Evolutionary conservation across 2,113 vertebrate species (phyloP).

Genomic region (Oncorhynchus clarkii): DNA sequence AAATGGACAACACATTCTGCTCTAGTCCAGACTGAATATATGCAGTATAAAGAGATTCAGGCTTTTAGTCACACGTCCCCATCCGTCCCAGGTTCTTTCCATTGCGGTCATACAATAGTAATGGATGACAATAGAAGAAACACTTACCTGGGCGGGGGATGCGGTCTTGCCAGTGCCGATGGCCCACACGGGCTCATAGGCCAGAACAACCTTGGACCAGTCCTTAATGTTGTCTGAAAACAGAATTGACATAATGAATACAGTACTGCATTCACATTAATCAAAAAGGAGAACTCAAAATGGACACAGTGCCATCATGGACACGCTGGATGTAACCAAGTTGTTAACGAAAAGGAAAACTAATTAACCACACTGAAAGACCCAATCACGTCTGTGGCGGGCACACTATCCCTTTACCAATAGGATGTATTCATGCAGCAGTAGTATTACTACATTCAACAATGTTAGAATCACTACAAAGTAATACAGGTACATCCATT

Average conservation of each 20-base stretch:
- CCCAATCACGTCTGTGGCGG: background rate
- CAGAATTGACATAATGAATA: background rate
- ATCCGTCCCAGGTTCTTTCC: too few species aligned
- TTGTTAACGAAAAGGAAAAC: too few species aligned
- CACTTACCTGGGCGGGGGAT: constrained; percentile 89
- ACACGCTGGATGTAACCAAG: background rate
- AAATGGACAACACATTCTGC: too few species aligned
- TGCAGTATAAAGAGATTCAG: too few species aligned
- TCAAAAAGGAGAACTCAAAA: background rate
- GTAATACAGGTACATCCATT: too few species aligned
- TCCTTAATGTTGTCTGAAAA: constrained; percentile 93
- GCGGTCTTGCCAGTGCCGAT: constrained; percentile 98
- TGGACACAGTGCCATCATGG: background rate
- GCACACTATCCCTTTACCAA: background rate
- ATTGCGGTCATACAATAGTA: background rate
- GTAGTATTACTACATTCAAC: too few species aligned
- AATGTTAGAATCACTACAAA: too few species aligned
- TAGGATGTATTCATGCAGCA: background rate
- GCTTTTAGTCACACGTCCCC: too few species aligned
- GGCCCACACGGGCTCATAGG: constrained; percentile 98
- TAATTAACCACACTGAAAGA: too few species aligned
- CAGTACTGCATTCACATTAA: background rate
- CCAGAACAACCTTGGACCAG: constrained; percentile 95
- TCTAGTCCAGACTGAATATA: too few species aligned
- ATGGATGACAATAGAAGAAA: background rate